Evolutionary conservation across 2,797 vertebrate species (phyloP).

Genomic region (Etheostoma nigrum): DNA sequence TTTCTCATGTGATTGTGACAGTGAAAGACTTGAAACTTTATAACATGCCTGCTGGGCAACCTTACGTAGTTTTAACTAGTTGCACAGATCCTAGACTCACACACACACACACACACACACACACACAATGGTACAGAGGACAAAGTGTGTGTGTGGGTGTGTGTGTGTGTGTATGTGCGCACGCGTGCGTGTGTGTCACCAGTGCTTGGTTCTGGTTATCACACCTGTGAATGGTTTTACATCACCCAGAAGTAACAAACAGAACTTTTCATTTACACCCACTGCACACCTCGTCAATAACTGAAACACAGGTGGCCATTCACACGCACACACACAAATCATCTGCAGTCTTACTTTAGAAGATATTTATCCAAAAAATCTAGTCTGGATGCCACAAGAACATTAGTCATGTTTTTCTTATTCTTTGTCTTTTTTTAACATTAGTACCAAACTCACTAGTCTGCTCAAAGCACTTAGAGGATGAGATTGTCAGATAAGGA

Average conservation of each 20-base stretch:
- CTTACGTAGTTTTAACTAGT: constrained; percentile 23
- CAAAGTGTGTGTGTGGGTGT: background rate
- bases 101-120: constrained; percentile 11
- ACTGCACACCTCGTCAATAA: constrained; percentile 81
- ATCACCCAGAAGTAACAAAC: constrained; percentile 64
- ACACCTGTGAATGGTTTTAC: constrained; percentile 81
- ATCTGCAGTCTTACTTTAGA: constrained; percentile 24
- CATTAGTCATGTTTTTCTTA: constrained; percentile 57
- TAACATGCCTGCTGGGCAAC: background rate
- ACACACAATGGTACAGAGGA: too few species aligned
- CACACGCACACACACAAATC: constrained; percentile 39
- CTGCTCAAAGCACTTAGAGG: constrained; percentile 57
- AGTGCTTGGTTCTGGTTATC: constrained; percentile 49
- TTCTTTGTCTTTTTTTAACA: constrained; percentile 44
- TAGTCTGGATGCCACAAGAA: constrained; percentile 42
- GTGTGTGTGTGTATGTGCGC: background rate
- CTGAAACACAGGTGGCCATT: constrained; percentile 62
- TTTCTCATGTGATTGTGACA: constrained; percentile 22
- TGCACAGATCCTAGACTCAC: constrained; percentile 6
- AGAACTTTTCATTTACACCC: constrained; percentile 64
- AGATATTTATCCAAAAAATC: constrained; percentile 3
- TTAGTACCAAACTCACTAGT: constrained; percentile 38
- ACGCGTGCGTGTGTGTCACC: background rate
- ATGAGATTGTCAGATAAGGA: constrained; percentile 65
- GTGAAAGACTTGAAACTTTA: constrained; percentile 9